Base-by-base conservation (phyloP, 1,140 invertebrate species). In the honey bee (Apis mellifera) region DNA sequence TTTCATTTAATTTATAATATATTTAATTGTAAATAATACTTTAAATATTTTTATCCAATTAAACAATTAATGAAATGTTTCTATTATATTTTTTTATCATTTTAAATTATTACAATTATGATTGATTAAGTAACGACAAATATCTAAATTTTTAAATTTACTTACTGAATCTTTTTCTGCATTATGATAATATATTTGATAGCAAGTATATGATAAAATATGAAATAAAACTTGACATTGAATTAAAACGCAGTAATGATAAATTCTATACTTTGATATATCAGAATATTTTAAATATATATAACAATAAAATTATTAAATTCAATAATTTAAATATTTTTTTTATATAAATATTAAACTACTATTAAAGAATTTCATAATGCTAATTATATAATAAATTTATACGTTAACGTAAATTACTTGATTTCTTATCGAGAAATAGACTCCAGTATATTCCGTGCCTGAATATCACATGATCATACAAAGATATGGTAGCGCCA, bases 391-490 rank as follows among this genome's bases (percentile, higher is more conserved):
- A 4, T 0, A 21, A 60, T 9, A 60, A 48, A 57, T 32, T 8
- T 42, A 32, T 4, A 26, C 15, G 4, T 2, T 13, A 59, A 42
- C 55, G 12, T 48, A 48, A 48, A 73, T 12, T 12, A 11, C 9
- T 42, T 19, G 15, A 52, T n/a, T 7, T 48, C 19, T 52, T 23
- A 42, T 17, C 42, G 4, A 15, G 23, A 68, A 13, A n/a, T 15
- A 9, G 19, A 57, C 79, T 76, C 73, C 79, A 74, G 11, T 13
- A 42, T 42, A n/a, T 32, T 77, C 75, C 81, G 66, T 50, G 81
- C 74, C 81, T 71, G 73, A 78, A 21, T 21, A 13, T 77, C 62
- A 80, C 23, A 50, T 62, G 84, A 78, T 11, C 17, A 1, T 1
- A 12, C 4, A 7, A 32, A 50, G 55, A 48, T n/a, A n/a, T 15